These are phyloP conservation scores for Rapana venosa DNA, from an alignment of 2,888 invertebrate species.

Conservation along the genomic window DNA sequence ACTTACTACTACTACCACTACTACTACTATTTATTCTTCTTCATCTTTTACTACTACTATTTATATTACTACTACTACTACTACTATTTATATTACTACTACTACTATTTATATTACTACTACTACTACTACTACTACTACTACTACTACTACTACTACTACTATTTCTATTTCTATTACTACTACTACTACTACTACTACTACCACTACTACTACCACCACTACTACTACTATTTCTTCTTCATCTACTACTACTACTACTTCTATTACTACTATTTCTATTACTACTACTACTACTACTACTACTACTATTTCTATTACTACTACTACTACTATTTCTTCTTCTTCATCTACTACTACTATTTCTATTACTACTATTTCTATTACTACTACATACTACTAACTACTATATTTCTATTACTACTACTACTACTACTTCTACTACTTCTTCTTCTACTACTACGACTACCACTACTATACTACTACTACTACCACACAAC, in stretches of 20 bases:
- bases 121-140: constrained; percentile 2
- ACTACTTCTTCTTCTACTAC: background rate
- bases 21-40: too few relatives aligned
- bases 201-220: constrained; percentile 33
- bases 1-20: too few relatives aligned
- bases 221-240: constrained; percentile 29
- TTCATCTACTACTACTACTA: constrained; percentile 22
- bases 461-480: too few relatives aligned
- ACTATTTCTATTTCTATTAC: background rate
- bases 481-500: too few relatives aligned
- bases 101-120: too few relatives aligned
- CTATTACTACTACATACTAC: background rate
- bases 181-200: constrained; percentile 37
- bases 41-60: too few relatives aligned
- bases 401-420: too few relatives aligned
- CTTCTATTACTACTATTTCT: constrained; percentile 40
- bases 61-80: too few relatives aligned
- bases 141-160: constrained; percentile 29
- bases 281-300: constrained; percentile 35
- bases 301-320: constrained; percentile 32
- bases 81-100: too few relatives aligned
- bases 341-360: background rate
- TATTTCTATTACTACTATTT: background rate
- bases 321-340: background rate
- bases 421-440: constrained; percentile 31